These are phyloP conservation scores for Orchesella cincta DNA, from an alignment of 1,140 invertebrate genomes.

Conservation along the genomic window DNA sequence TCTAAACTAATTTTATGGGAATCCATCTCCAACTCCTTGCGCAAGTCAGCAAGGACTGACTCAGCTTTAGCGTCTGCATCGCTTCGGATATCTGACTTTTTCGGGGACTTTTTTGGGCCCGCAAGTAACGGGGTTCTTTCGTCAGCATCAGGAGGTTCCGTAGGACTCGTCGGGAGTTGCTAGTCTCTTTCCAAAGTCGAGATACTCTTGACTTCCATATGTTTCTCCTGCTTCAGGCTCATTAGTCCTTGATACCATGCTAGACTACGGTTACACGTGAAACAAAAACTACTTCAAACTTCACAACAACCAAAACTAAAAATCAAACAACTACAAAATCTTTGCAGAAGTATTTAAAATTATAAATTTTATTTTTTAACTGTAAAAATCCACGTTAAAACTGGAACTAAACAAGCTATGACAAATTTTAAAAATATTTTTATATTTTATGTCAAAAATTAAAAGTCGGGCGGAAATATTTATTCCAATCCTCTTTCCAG, in stretches of 20 bases:
- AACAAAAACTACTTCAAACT: not conserved
- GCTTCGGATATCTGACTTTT: not conserved
- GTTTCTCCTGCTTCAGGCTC: not conserved
- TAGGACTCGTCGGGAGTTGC: not conserved
- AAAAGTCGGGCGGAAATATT: not conserved
- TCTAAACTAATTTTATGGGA: conserved; percentile 13
- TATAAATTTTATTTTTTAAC: not conserved
- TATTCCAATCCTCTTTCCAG: not conserved
- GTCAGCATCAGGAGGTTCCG: not conserved
- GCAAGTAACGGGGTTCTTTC: not conserved
- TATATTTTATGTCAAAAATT: too few relatives aligned
- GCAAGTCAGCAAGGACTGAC: conserved; percentile 6
- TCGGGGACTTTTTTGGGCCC: not conserved
- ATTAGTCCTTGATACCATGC: not conserved
- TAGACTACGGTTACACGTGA: not conserved
- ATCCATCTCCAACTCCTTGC: conserved; percentile 38
- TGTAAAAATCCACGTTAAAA: not conserved
- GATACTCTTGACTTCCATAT: not conserved
- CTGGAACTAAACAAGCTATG: not conserved
- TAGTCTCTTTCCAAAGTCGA: not conserved
- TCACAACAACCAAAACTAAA: too few relatives aligned
- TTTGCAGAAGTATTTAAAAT: not conserved
- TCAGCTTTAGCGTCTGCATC: not conserved
- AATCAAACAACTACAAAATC: not conserved
- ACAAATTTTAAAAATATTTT: not conserved